A percentile compares a stretch with the other conserved stretches of the same genome.
Conservation (phyloP, 2,888 invertebrate species). For the Nomada lathburiana region DNA sequence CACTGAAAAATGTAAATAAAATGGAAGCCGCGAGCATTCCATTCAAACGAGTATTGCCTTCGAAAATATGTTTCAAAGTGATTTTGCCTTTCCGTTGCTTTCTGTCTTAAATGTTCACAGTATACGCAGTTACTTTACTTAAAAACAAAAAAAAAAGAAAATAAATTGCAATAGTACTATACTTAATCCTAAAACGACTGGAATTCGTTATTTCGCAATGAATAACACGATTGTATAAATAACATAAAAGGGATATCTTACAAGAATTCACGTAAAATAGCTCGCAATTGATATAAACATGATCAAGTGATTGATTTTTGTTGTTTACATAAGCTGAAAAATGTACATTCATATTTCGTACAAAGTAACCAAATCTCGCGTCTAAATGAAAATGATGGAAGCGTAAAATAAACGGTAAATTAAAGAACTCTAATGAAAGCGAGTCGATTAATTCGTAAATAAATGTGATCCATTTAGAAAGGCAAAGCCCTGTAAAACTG, state of each 20-base stretch:
- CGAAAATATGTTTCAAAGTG: constrained; percentile 42
- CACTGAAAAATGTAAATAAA: constrained; percentile 29
- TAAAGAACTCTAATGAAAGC: constrained; percentile 25
- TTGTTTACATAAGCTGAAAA: constrained; percentile 17
- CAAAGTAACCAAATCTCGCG: constrained; percentile 7
- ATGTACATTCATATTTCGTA: constrained; percentile 39
- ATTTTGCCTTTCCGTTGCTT: constrained; percentile 67
- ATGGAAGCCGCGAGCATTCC: constrained; percentile 60
- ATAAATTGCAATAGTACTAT: constrained; percentile 25
- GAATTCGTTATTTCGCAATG: constrained; percentile 39
- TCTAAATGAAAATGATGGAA: constrained; percentile 8
- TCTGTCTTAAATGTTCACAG: constrained; percentile 35
- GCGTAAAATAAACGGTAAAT: constrained; percentile 21
- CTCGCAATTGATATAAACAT: constrained; percentile 40
- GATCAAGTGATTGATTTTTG: constrained; percentile 15
- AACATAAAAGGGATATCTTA: constrained; percentile 32
- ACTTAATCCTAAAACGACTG: constrained; percentile 54
- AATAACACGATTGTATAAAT: constrained; percentile 34
- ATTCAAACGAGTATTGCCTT: constrained; percentile 48
- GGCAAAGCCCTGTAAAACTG: constrained; percentile 70
- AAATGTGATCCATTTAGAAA: constrained; percentile 56
- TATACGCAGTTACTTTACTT: constrained; percentile 21
- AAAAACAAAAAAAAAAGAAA: neutral
- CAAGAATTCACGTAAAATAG: constrained; percentile 36
- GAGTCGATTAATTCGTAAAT: constrained; percentile 13